phyloP scores from a whole-genome alignment of 2,888 invertebrate genomes.

The Tupiocoris notatus region DNA sequence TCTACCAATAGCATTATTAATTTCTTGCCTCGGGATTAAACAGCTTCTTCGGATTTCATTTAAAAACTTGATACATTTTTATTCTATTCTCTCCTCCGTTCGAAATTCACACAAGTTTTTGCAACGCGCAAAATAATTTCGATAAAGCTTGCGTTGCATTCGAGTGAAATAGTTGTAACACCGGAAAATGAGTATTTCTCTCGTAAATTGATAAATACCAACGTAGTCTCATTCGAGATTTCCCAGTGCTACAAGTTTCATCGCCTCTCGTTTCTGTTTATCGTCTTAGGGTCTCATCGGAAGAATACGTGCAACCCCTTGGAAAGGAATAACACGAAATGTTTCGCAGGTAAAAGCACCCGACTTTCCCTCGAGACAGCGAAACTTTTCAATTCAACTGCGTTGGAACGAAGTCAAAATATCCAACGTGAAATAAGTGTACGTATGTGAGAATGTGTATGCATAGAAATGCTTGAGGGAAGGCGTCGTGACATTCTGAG shows the following conservation, averaged over 20 bases:
- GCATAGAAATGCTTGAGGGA: background rate
- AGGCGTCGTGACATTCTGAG: background rate
- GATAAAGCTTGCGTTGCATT: too few species aligned
- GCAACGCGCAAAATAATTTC: too few species aligned
- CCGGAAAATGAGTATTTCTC: too few species aligned
- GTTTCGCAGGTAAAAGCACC: background rate
- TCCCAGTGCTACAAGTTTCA: background rate
- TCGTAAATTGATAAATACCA: too few species aligned
- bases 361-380: background rate
- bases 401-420: background rate
- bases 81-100: too few species aligned
- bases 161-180: too few species aligned
- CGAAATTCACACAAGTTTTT: too few species aligned
- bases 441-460: background rate
- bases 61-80: too few species aligned
- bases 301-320: background rate
- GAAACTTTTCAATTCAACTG: background rate
- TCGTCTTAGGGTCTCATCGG: background rate
- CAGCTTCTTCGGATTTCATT: too few species aligned
- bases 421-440: background rate
- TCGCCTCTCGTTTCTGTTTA: background rate
- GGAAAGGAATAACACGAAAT: background rate
- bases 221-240: background rate
- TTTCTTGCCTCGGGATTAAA: too few species aligned
- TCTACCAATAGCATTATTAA: too few species aligned